phyloP scores from a whole-genome alignment of 2,113 vertebrate genomes.

The Antigone vipio region DNA sequence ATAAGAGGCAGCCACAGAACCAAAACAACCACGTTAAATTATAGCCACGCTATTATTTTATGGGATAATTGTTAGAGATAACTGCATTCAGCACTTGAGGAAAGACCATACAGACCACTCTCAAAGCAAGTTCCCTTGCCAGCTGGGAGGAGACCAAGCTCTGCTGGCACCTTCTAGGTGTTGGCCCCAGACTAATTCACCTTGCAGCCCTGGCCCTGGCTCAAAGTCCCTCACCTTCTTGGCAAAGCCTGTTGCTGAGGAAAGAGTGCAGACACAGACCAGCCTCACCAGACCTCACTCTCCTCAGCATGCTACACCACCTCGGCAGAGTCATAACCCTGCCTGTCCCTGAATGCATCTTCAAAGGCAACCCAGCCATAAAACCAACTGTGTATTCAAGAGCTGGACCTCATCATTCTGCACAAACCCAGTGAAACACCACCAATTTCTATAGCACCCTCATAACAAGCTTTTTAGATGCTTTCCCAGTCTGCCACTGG shows the following conservation, averaged over 20 bases:
- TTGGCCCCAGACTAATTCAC: neutral
- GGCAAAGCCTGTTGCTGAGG: neutral
- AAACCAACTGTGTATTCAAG: neutral
- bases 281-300: neutral
- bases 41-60: neutral
- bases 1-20: neutral
- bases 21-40: neutral
- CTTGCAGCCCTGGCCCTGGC: neutral
- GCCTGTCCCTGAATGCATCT: neutral
- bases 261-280: neutral
- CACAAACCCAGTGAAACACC: neutral
- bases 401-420: neutral
- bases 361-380: neutral
- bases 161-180: neutral
- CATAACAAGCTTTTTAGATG: neutral
- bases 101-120: neutral
- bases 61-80: neutral
- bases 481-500: neutral
- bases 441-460: accelerated
- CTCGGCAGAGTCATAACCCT: neutral
- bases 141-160: neutral
- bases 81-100: neutral
- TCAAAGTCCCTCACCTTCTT: neutral
- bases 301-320: neutral
- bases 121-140: neutral